phyloP scores from a whole-genome alignment of 92 coral and sea anemone species.

The Desmophyllum pertusum region DNA sequence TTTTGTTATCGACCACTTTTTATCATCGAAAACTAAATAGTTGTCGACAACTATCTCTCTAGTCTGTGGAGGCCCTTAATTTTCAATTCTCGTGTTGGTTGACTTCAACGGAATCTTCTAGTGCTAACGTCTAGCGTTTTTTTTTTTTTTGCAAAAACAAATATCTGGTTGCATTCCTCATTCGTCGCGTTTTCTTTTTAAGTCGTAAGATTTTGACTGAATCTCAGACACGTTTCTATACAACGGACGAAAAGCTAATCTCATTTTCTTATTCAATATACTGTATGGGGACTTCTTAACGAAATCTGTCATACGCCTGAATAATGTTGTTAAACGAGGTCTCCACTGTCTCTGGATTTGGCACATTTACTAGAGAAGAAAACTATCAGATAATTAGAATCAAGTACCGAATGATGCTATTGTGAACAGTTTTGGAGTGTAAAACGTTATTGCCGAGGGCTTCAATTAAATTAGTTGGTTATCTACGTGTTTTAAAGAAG shows the following conservation, averaged over 20 bases:
- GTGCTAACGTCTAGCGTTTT: not conserved
- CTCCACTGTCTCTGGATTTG: not conserved
- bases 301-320: not conserved
- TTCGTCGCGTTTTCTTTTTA: not conserved
- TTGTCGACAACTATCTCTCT: no score
- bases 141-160: no score
- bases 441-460: not conserved
- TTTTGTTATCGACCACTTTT: no score
- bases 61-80: no score
- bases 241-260: not conserved
- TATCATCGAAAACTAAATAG: no score
- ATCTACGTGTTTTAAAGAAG: not conserved
- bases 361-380: not conserved
- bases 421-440: not conserved
- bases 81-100: not conserved
- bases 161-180: no score
- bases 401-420: not conserved
- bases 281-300: no score
- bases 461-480: not conserved
- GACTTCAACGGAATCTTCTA: not conserved
- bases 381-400: not conserved
- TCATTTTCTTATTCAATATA: no score
- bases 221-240: no score
- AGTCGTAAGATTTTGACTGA: no score
- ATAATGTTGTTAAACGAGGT: not conserved